These are phyloP conservation scores for Drosophila meridionalis DNA, from an alignment of 2,888 invertebrate genomes.

Conservation along the genomic window DNA sequence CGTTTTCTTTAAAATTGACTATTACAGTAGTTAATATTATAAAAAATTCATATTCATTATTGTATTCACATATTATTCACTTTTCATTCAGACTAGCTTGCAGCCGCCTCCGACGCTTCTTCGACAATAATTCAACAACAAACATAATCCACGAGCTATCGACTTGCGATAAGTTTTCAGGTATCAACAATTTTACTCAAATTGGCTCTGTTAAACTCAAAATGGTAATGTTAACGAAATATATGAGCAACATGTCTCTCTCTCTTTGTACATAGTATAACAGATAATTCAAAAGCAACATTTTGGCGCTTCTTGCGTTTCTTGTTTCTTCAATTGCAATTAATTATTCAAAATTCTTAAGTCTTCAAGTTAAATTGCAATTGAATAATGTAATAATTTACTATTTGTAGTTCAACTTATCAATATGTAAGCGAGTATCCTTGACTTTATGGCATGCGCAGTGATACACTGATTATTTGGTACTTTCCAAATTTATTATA, in stretches of 20 bases:
- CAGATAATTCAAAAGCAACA: background rate
- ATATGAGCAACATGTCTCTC: background rate
- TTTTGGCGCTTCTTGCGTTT: background rate
- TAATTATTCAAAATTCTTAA: background rate
- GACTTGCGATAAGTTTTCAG: conserved; percentile 28
- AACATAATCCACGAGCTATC: conserved; percentile 38
- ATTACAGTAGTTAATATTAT: background rate
- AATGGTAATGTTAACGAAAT: conserved; percentile 28
- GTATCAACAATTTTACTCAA: conserved; percentile 29
- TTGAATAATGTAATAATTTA: background rate
- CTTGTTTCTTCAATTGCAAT: background rate
- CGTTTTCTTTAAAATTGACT: background rate
- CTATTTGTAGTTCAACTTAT: background rate
- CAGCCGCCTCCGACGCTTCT: conserved; percentile 34
- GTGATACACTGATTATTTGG: background rate
- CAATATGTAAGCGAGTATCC: background rate
- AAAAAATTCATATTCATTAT: background rate
- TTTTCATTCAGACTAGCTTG: background rate
- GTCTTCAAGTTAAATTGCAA: background rate
- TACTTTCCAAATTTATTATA: background rate
- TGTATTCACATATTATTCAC: background rate
- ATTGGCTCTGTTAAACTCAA: conserved; percentile 41
- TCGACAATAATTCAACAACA: conserved; percentile 50
- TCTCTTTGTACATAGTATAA: background rate
- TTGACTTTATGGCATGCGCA: conserved; percentile 16